Evolutionary conservation across 2,888 invertebrate genomes (phyloP).

Genomic region (Heliconius sara): DNA sequence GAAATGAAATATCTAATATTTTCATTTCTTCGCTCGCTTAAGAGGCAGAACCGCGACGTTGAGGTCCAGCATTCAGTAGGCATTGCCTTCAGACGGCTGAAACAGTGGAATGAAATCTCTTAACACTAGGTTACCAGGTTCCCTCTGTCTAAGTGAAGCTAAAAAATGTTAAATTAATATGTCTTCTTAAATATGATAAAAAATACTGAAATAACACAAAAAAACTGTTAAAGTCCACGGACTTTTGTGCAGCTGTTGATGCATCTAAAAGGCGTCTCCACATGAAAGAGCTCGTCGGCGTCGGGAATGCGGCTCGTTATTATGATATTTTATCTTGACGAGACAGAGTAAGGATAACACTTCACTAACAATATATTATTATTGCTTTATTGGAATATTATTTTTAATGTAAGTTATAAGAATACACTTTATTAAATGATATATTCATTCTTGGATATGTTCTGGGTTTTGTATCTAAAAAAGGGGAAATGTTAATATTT

Average conservation of each 20-base stretch:
- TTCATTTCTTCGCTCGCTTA: no score
- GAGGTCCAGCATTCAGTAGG: no score
- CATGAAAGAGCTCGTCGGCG: slow-evolving; percentile 36
- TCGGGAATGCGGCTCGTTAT: slow-evolving; percentile 30
- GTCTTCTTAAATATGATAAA: background rate
- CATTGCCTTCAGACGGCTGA: no score
- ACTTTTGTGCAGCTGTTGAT: slow-evolving; percentile 31
- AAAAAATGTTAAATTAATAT: no score
- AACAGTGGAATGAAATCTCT: no score
- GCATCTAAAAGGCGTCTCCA: slow-evolving; percentile 27
- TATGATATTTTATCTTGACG: slow-evolving; percentile 33
- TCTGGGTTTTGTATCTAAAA: no score
- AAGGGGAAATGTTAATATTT: no score
- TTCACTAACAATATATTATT: background rate
- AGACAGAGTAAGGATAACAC: slow-evolving; percentile 24
- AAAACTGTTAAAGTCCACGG: slow-evolving; percentile 5
- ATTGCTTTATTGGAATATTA: background rate
- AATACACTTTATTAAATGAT: background rate
- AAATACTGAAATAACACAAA: background rate
- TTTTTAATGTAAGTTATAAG: background rate
- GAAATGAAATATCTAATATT: no score
- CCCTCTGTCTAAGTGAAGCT: no score
- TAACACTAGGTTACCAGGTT: no score
- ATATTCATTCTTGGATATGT: background rate
- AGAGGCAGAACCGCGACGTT: no score